Percentiles rank a stretch among this genome's conserved stretches.
Conservation (phyloP, 2,888 invertebrate genomes). For the Tolmerus cingulatus region DNA sequence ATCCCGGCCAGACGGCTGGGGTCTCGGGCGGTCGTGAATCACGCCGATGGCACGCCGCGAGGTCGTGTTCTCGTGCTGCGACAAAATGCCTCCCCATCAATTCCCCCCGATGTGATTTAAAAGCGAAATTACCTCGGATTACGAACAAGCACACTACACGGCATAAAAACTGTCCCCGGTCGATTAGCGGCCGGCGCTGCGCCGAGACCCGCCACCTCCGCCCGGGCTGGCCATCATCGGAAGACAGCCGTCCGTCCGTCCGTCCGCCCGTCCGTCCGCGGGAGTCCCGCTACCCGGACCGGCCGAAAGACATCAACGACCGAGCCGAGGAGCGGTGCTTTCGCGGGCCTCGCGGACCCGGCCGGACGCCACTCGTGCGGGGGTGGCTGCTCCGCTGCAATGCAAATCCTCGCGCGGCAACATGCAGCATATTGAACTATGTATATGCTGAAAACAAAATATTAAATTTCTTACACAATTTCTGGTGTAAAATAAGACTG, state of each 20-base stretch:
- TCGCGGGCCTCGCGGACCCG: neutral
- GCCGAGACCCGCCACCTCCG: neutral
- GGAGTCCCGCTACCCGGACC: neutral
- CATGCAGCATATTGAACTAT: neutral
- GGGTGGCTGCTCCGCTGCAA: conserved; percentile 46
- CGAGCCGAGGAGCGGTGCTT: neutral
- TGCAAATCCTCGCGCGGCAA: conserved; percentile 42
- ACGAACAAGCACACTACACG: conserved; percentile 36
- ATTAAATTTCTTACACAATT: conserved; percentile 49
- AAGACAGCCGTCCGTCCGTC: neutral
- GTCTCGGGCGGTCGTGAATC: neutral
- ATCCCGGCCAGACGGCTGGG: neutral
- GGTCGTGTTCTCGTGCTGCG: conserved; percentile 45
- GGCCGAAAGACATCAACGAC: conserved; percentile 4
- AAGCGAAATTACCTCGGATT: conserved; percentile 35
- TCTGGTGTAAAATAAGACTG: conserved; percentile 48
- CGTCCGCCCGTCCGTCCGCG: neutral
- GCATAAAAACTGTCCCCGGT: conserved; percentile 28
- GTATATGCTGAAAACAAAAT: conserved; percentile 45
- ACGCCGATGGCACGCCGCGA: conserved; percentile 4
- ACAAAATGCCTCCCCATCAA: conserved; percentile 47
- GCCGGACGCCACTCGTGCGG: conserved; percentile 30
- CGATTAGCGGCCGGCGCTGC: neutral
- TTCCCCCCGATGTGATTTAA: conserved; percentile 41
- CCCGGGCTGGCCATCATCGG: neutral